These are phyloP conservation scores for Achatina immaculata DNA, from an alignment of 1,140 invertebrate species.

Conservation along the genomic window DNA sequence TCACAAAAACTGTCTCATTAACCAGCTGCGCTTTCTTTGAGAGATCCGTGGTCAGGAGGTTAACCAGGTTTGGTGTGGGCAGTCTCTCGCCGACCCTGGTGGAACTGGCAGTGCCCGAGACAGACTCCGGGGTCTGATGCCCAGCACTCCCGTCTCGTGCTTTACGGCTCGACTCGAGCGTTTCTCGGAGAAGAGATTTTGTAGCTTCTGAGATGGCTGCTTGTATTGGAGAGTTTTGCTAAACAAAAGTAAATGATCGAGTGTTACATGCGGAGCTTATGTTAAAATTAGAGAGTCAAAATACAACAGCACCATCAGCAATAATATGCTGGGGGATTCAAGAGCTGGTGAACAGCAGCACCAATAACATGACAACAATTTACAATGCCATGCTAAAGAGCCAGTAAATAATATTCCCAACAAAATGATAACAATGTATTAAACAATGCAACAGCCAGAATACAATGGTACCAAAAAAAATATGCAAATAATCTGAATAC, in stretches of 20 bases:
- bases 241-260: neutral
- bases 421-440: too few species aligned
- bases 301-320: too few species aligned
- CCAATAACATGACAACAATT: too few species aligned
- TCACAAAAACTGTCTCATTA: neutral
- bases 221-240: slow-evolving; percentile 20
- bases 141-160: slow-evolving; percentile 10
- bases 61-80: slow-evolving; percentile 40
- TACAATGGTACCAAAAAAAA: too few species aligned
- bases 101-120: neutral
- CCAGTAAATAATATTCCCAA: too few species aligned
- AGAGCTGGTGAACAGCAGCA: too few species aligned
- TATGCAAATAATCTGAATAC: too few species aligned
- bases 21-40: slow-evolving; percentile 17
- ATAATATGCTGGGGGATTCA: too few species aligned
- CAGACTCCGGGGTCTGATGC: neutral
- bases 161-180: slow-evolving; percentile 31
- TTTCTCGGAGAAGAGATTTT: slow-evolving; percentile 34
- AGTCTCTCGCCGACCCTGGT: slow-evolving; percentile 11
- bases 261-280: too few species aligned
- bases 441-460: too few species aligned
- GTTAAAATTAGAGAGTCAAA: too few species aligned
- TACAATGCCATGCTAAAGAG: too few species aligned
- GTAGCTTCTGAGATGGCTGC: slow-evolving; percentile 30
- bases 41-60: slow-evolving; percentile 36